Base-by-base conservation (phyloP, 2,888 invertebrate genomes). In the Blastobasis adustella region DNA sequence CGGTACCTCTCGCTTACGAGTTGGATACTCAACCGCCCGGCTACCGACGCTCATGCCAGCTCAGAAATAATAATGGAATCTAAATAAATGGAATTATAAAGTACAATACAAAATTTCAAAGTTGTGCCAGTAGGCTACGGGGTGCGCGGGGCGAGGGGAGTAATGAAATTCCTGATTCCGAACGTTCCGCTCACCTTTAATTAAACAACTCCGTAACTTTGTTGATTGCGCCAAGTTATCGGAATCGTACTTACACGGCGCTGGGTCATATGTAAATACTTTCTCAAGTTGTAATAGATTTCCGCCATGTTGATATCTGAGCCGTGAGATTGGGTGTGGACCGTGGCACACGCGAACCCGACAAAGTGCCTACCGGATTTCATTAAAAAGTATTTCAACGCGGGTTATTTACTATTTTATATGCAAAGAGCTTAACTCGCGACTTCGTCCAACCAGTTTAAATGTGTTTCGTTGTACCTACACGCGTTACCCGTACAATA, bases 161-260 rank as follows among this genome's bases (percentile, higher is more conserved):
- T 51, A 44, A 52, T 49, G 49, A 47, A 51, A 53, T 54, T 49
- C 51, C 42, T 23, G 39, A 10, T 23, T 38, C 38, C 47, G 37
- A 10, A 23, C 23, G 23, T 23, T 46, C 41, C 37, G 36, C 23
- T 39, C 47, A 51, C 50, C 49, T 55, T 55, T 55, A 52, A 57
- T 57, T 54, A 57, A 57, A 57, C 56, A 53, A 53, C 47, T 51
- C 41, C 47, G 37, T 46, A 54, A 54, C 46, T 50, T 49, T 45
- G 51, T 37, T 45, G 50, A 47, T 50, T 47, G 23, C 23, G 23
- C 23, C 23, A 51, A 54, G 49, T 54, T 50, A 54, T 54, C 39
- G 52, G 46, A 55, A 48, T 46, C 57, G 51, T 55, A 56, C 56
- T 55, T 51, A 46, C 52, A 50, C 47, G 49, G 48, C 46, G 42